Base-by-base conservation (phyloP, 2,888 invertebrate species). In the Asteroscopus sphinx region DNA sequence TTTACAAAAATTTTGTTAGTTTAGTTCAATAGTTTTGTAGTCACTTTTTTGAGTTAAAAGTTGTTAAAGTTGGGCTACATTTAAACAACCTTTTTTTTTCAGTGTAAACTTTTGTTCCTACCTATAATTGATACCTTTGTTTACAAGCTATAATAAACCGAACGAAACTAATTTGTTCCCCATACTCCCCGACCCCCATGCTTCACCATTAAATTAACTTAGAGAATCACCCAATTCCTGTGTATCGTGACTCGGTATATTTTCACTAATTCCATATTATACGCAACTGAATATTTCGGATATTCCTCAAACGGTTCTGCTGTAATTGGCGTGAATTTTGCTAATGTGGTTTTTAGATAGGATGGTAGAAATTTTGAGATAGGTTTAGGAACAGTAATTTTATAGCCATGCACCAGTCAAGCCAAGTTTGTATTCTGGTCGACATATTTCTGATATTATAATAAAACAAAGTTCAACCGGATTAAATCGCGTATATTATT, bases 161-260 rank as follows among this genome's bases (percentile, higher is more conserved):
- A 74, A 68, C 73, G 47, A 81, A 81, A 76, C 76, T 68, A 72
- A 83, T 83, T 81, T 68, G 57, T 56, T 36, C 55, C 45, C 64
- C 69, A 30, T 57, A 45, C 68, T 52, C 53, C n/a, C 45, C n/a
- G n/a, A n/a, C n/a, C n/a, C 53, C 49, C 40, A 21, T 42, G 15
- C 44, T 54, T 53, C 41, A 52, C 68, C 68, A 73, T 73, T 74
- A 79, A 82, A 83, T 83, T 77, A 83, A 81, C 81, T 61, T 59
- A 58, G 63, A 54, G 55, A 55, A 64, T 59, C 58, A 45, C 60
- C 60, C 69, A 53, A 66, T 61, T 64, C 57, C 42, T 60, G 58
- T 63, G 59, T 58, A 51, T 57, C 68, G 41, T 75, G 75, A 75
- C 61, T 67, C 4, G 35, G 44, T 46, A 59, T 47, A 56, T 74